Base-by-base conservation (phyloP, 2,888 invertebrate genomes). In the Drosophila prolongata region DNA sequence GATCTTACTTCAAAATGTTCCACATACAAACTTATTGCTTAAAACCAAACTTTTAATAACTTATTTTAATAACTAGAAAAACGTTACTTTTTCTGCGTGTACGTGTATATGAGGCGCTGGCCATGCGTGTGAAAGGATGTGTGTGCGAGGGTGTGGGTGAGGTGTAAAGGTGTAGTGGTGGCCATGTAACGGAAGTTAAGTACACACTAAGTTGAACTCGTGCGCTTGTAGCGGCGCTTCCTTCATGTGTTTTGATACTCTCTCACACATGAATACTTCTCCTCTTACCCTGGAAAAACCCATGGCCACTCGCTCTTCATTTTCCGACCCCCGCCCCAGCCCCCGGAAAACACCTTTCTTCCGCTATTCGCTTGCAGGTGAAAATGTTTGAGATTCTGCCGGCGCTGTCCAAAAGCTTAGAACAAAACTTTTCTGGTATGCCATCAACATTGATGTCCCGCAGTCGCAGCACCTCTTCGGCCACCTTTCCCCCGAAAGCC, bases 141-240 rank as follows among this genome's bases (percentile, higher is more conserved):
- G 44, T 62, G 43, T 57, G 67, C 65, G 52, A 40, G 55, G 60
- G 70, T 76, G 73, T 57, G 58, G 60, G 65, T 64, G 54, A 38
- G 47, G 43, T 55, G 58, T 40, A 42, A 4, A 49, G 49, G 47
- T 62, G 49, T 49, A 64, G 64, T 64, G 62, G 64, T 50, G 78
- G 68, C 75, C 80, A 75, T 89, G 89, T 88, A 88, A 88, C 88
- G 87, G 87, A 89, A 89, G 84, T 84, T 79, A 87, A 90, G 89
- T 84, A 88, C 89, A 88, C 87, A 89, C 89, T 89, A 89, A 89
- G 89, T 86, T 88, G 78, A 80, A 79, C 88, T 80, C 89, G 82
- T 87, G 87, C 78, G 81, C 89, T 87, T 89, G 89, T 83, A 84
- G 75, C 78, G 68, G 54, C 70, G 75, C 73, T 84, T 84, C 89